These are phyloP conservation scores for Cyclopterus lumpus DNA, from an alignment of 2,797 vertebrate genomes.

Conservation along the genomic window DNA sequence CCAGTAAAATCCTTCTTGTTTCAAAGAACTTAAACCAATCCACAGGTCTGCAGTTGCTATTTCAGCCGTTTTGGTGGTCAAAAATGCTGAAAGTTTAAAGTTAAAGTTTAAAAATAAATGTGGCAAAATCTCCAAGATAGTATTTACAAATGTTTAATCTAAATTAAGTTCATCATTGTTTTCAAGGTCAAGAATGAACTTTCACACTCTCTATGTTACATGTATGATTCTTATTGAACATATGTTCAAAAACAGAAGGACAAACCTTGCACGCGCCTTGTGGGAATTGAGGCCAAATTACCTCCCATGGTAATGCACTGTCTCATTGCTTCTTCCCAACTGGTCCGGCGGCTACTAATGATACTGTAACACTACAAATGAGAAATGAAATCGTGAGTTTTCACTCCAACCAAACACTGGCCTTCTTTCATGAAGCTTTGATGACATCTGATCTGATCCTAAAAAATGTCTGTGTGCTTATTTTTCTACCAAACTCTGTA, in stretches of 20 bases:
- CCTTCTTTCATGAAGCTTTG: neutral
- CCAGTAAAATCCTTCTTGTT: slow-evolving; percentile 88
- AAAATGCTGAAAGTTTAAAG: slow-evolving; percentile 60
- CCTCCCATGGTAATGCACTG: slow-evolving; percentile 59
- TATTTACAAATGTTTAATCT: neutral
- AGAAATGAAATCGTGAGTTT: neutral
- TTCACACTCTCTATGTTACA: neutral
- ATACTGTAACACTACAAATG: slow-evolving; percentile 73
- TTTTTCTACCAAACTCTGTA: neutral
- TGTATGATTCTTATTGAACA: neutral
- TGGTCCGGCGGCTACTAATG: slow-evolving; percentile 7
- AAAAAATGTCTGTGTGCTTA: neutral
- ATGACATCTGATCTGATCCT: neutral
- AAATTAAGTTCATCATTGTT: neutral
- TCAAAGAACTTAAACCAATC: slow-evolving; percentile 90
- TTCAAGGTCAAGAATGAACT: neutral
- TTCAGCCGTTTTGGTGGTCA: slow-evolving; percentile 55
- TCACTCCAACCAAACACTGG: neutral
- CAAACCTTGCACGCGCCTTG: slow-evolving; percentile 75
- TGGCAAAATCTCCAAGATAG: neutral
- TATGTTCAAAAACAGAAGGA: neutral
- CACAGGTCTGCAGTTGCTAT: slow-evolving; percentile 73
- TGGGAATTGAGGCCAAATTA: slow-evolving; percentile 68
- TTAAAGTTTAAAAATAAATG: too few relatives aligned
- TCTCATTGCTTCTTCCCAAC: slow-evolving; percentile 65